These are phyloP conservation scores for Synergus umbraculus DNA, from an alignment of 2,888 invertebrate genomes.

Conservation along the genomic window DNA sequence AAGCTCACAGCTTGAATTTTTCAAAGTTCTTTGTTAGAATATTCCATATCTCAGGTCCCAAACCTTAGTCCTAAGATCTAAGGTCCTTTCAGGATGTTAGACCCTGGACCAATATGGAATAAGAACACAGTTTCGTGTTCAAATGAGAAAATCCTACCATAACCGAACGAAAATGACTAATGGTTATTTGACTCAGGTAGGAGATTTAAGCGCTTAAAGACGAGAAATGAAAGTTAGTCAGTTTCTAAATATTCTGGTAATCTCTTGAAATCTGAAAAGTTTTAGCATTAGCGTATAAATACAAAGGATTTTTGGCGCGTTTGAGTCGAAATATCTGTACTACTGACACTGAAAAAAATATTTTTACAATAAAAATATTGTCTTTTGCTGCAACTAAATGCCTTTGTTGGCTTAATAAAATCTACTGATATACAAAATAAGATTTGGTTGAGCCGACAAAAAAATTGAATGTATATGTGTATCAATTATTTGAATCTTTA, in stretches of 20 bases:
- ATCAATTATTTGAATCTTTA: neutral
- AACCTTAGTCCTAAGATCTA: neutral
- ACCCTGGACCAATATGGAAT: neutral
- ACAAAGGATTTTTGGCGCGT: neutral
- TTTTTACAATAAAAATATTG: too few relatives aligned
- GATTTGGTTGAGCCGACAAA: too few relatives aligned
- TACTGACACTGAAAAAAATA: too few relatives aligned
- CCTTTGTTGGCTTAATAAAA: too few relatives aligned
- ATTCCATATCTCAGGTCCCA: neutral
- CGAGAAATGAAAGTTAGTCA: neutral
- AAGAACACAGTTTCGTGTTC: neutral
- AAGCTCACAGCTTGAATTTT: neutral
- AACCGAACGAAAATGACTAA: slow-evolving; percentile 1
- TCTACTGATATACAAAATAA: too few relatives aligned
- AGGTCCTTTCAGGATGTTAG: neutral
- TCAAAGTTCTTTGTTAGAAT: neutral
- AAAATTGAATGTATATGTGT: neutral
- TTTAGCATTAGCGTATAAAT: neutral
- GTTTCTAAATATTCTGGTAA: neutral
- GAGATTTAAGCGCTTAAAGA: neutral
- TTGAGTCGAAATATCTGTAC: too few relatives aligned
- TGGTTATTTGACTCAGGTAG: neutral
- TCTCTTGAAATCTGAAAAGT: neutral
- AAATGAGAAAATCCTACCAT: neutral
- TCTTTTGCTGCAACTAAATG: too few relatives aligned